These are phyloP conservation scores for Agriopis leucophaearia DNA, from an alignment of 2,888 invertebrate species.

Conservation along the genomic window DNA sequence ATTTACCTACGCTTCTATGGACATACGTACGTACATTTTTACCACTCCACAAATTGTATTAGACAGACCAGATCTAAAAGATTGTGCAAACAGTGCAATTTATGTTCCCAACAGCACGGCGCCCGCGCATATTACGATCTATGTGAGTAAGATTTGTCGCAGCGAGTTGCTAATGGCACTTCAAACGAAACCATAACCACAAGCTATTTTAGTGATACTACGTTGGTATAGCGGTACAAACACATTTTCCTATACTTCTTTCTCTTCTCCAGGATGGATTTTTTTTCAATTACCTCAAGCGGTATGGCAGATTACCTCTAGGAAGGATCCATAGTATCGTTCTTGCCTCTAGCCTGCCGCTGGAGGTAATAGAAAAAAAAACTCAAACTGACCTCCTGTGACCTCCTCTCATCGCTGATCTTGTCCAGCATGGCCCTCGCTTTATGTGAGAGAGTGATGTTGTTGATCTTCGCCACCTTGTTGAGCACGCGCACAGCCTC, in stretches of 20 bases:
- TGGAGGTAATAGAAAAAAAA: background rate
- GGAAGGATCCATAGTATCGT: no score
- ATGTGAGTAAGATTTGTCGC: slow-evolving; percentile 1
- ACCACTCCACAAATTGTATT: slow-evolving; percentile 19
- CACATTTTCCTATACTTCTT: no score
- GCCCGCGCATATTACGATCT: slow-evolving; percentile 9
- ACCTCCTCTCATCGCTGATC: slow-evolving; percentile 67
- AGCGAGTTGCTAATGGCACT: slow-evolving; percentile 6
- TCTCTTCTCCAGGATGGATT: no score
- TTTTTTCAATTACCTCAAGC: no score
- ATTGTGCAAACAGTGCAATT: slow-evolving; percentile 11
- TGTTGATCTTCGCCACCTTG: slow-evolving; percentile 89
- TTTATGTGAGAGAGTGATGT: slow-evolving; percentile 84
- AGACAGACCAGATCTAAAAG: slow-evolving; percentile 17
- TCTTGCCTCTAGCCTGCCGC: no score
- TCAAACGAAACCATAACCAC: background rate
- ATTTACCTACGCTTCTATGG: slow-evolving; percentile 11
- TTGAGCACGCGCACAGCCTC: slow-evolving; percentile 88
- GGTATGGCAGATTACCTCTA: no score
- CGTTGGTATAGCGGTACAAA: no score
- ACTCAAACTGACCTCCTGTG: slow-evolving; percentile 57
- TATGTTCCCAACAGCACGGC: background rate
- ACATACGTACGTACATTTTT: slow-evolving; percentile 12
- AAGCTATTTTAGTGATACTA: background rate
- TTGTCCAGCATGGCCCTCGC: slow-evolving; percentile 77